phyloP scores from a whole-genome alignment of 2,888 invertebrate species.

The Operophtera brumata region DNA sequence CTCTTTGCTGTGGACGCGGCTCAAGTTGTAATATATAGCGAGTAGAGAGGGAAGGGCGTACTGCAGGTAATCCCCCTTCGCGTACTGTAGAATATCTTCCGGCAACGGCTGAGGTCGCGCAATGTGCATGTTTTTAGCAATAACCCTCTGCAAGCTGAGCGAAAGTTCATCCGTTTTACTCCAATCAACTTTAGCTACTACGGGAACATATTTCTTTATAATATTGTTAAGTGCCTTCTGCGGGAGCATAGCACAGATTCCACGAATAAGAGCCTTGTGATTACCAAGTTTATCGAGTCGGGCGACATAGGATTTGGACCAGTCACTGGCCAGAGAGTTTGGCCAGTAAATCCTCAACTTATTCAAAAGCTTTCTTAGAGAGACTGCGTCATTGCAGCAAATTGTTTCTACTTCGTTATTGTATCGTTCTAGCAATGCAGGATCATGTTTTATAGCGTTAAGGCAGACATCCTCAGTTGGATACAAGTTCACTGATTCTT shows the following conservation, averaged over 20 bases:
- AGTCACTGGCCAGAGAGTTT: conserved; percentile 44
- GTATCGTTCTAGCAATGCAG: conserved; percentile 46
- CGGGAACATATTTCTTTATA: conserved; percentile 53
- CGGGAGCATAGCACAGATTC: conserved; percentile 50
- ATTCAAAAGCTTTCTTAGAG: conserved; percentile 41
- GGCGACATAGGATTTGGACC: conserved; percentile 42
- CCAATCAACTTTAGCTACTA: conserved; percentile 55
- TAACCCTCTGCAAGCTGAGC: conserved; percentile 51
- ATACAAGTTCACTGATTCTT: conserved; percentile 52
- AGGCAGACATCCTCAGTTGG: conserved; percentile 51
- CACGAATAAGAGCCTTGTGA: conserved; percentile 49
- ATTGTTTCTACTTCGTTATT: conserved; percentile 41
- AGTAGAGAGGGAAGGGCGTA: conserved; percentile 58
- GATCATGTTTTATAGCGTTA: conserved; percentile 64
- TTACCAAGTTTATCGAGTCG: conserved; percentile 40
- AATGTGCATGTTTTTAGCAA: conserved; percentile 63
- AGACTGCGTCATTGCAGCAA: conserved; percentile 40
- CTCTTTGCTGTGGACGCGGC: conserved; percentile 35
- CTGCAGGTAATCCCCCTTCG: conserved; percentile 63
- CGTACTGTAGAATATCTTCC: conserved; percentile 50
- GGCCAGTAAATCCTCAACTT: conserved; percentile 63
- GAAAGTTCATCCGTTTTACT: conserved; percentile 47
- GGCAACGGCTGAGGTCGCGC: conserved; percentile 59
- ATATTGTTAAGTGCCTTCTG: conserved; percentile 42
- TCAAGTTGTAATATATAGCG: conserved; percentile 58